Evolutionary conservation across 2,888 invertebrate species (phyloP).

Genomic region (Phaedon cochleariae): DNA sequence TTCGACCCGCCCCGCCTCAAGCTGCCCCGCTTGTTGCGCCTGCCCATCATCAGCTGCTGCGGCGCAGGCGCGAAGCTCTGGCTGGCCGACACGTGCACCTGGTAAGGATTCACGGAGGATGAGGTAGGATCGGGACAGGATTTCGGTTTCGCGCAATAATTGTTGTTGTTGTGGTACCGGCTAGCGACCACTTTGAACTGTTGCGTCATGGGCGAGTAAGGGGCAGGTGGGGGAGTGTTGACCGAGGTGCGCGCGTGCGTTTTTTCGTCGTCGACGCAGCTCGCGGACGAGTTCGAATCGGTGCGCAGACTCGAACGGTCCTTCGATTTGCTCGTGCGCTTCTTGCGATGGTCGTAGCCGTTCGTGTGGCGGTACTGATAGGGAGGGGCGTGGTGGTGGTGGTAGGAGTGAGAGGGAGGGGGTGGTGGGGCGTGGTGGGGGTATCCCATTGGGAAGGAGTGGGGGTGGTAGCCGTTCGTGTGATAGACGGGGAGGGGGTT

Average conservation of each 20-base stretch:
- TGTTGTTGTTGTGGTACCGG: conserved; percentile 34
- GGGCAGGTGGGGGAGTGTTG: conserved; percentile 45
- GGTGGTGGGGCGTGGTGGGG: conserved; percentile 24
- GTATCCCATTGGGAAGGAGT: conserved; percentile 16
- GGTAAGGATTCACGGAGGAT: conserved; percentile 25
- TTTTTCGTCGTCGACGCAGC: conserved; percentile 42
- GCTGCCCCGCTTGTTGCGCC: conserved; percentile 33
- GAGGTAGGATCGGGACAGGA: conserved; percentile 22
- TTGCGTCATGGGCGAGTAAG: conserved; percentile 45
- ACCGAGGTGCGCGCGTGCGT: conserved; percentile 27
- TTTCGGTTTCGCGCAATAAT: conserved; percentile 7
- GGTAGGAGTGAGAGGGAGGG: background rate
- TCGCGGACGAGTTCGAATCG: conserved; percentile 55
- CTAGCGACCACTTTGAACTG: conserved; percentile 31
- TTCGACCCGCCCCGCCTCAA: conserved; percentile 35
- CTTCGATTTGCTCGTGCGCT: conserved; percentile 6
- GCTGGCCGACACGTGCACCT: conserved; percentile 38
- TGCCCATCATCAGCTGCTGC: conserved; percentile 30
- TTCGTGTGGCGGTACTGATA: conserved; percentile 30
- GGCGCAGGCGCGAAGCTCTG: conserved; percentile 31
- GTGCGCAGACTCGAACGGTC: conserved; percentile 46
- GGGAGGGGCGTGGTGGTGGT: background rate
- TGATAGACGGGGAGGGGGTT: too few species aligned
- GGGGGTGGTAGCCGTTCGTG: conserved; percentile 29
- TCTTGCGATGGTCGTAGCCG: conserved; percentile 26